Conservation (phyloP, 2,113 vertebrate genomes). For the Eulemur macaco region DNA sequence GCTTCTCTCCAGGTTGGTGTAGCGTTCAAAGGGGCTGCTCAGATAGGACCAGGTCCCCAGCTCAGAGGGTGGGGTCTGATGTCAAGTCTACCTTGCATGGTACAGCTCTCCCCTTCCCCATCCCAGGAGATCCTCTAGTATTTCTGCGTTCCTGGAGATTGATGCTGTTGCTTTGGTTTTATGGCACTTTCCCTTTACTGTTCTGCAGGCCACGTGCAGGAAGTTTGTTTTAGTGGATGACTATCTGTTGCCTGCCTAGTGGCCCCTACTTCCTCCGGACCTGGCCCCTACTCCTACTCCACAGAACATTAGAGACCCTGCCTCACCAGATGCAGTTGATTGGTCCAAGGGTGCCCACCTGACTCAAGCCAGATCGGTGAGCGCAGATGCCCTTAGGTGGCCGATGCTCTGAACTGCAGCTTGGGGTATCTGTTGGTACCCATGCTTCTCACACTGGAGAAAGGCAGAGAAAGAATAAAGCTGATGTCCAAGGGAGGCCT, state of each 20-base stretch:
- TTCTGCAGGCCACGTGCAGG: not conserved
- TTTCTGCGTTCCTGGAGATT: not conserved
- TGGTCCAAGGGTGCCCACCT: not conserved
- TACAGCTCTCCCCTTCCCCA: not conserved
- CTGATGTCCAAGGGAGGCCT: not conserved
- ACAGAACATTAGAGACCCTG: not conserved
- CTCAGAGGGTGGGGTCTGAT: not conserved
- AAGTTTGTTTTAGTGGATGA: not conserved
- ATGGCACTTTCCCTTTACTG: not conserved
- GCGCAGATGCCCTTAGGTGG: not conserved
- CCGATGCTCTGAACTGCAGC: not conserved
- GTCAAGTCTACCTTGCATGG: not conserved
- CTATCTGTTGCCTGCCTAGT: not conserved
- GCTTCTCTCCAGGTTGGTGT: not conserved
- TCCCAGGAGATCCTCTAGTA: not conserved
- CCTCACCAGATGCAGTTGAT: not conserved
- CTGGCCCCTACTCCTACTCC: not conserved
- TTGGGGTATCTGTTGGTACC: not conserved
- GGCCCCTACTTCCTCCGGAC: not conserved
- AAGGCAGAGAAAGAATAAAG: not conserved
- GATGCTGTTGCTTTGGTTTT: not conserved
- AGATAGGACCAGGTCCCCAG: not conserved
- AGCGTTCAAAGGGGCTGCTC: not conserved
- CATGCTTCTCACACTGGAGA: not conserved
- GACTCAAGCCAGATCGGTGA: not conserved